Conservation (phyloP, 2,888 invertebrate genomes). For the Lepidocyrtoides sp. region DNA sequence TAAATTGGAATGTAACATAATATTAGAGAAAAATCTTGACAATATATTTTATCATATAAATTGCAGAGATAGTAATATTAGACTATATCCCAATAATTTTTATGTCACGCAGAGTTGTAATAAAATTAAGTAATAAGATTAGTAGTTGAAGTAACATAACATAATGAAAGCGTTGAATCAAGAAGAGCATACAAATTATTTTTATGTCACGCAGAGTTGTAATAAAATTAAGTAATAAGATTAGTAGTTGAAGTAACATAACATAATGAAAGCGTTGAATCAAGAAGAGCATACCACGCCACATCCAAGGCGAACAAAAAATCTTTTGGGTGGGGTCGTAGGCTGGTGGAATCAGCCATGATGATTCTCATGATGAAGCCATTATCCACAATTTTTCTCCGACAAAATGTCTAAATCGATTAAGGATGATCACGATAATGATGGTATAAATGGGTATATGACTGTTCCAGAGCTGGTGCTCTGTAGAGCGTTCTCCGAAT, state of each 20-base stretch:
- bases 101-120: conserved; percentile 11
- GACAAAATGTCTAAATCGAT: conserved; percentile 76
- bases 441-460: conserved; percentile 63
- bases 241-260: conserved; percentile 7
- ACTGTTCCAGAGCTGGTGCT: conserved; percentile 5
- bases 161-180: not conserved
- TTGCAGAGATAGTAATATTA: not conserved
- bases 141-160: conserved; percentile 7
- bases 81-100: not conserved
- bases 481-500: not conserved
- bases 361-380: conserved; percentile 83
- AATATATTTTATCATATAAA: conserved; percentile 34
- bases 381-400: conserved; percentile 85
- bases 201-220: too few species aligned
- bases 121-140: conserved; percentile 50
- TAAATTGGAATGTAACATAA: too few species aligned
- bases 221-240: conserved; percentile 49
- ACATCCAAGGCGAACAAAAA: not conserved
- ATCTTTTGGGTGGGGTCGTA: conserved; percentile 79
- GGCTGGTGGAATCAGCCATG: conserved; percentile 82
- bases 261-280: not conserved
- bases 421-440: conserved; percentile 77
- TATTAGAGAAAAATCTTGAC: conserved; percentile 61
- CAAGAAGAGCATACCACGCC: not conserved
- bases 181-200: not conserved